Base-by-base conservation (phyloP, 92 coral and sea anemone genomes). In the Actinernus sp. region DNA sequence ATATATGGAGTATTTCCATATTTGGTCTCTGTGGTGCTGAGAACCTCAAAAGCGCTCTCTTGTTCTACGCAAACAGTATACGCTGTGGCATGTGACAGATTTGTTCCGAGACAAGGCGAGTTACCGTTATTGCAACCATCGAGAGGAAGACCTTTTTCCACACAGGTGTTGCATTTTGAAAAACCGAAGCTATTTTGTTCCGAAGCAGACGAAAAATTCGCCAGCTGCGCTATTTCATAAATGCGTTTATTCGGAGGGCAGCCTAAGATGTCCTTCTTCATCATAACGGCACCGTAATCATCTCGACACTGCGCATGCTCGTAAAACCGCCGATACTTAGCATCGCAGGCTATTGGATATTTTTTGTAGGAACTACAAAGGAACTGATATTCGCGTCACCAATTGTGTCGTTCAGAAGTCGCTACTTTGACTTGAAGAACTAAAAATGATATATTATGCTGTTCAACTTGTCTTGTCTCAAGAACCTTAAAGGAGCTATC, bases 231-330 rank as follows among this genome's bases (percentile, higher is more conserved):
- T 19, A 82, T 44, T 3, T 3, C 4, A 1, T 71, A 38, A 26
- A 69, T 78, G 32, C 43, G 37, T 1, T 16, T 32, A 50, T 65
- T 61, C 26, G 88, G 82, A 6, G 81, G 82, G 31, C 88, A 82
- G 14, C 71, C 82, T 10, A 82, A 37, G 2, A 55, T 49, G 14
- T 73, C 75, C 37, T 31, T 22, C 37, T 44, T 57, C 11, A 62
- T 13, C 50, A 54, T 58, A 26, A 73, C 56, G 3, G 82, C 72
- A 14, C 71, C 74, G 56, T 64, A 82, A 2, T 34, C 59, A 26
- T 68, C 77, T 24, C 61, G 50, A 25, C 88, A 82, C 29, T 41
- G 51, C 13, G 58, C 37, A 16, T 65, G 47, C 4, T 73, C 76
- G 2, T 56, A 46, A 61, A 34, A 46, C n/a, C 49, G 39, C 79